A percentile compares a stretch with the other conserved stretches of the same genome.
These are phyloP conservation scores for Muscicapa striata DNA, from an alignment of 2,797 vertebrate species.

Conservation along the genomic window DNA sequence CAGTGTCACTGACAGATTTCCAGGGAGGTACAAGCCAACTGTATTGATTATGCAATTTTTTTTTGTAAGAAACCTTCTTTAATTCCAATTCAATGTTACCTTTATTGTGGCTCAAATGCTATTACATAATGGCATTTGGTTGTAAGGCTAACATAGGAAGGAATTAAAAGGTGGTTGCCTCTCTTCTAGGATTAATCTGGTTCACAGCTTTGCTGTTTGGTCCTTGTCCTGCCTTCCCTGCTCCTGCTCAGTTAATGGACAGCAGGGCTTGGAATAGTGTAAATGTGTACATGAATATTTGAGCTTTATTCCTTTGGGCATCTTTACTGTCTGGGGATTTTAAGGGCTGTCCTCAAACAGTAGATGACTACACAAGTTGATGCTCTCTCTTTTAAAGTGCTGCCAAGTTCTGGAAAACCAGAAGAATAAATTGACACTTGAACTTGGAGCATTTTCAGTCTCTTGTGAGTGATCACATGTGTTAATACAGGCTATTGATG, in stretches of 20 bases:
- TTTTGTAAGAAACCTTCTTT: background rate
- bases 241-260: background rate
- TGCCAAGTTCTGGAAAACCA: background rate
- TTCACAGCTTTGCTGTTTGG: slow-evolving; percentile 19
- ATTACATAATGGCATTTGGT: slow-evolving; percentile 17
- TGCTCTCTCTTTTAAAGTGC: background rate
- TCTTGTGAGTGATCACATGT: background rate
- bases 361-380: background rate
- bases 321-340: background rate
- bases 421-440: slow-evolving; percentile 1
- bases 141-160: background rate
- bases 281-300: background rate
- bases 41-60: background rate
- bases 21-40: background rate
- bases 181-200: background rate
- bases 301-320: background rate
- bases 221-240: background rate
- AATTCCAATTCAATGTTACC: background rate
- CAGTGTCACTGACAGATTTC: slow-evolving; percentile 14
- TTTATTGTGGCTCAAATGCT: background rate
- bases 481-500: background rate
- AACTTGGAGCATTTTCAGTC: background rate
- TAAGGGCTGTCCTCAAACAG: background rate
- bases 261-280: background rate
- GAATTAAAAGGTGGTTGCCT: background rate